phyloP scores from a whole-genome alignment of 2,113 vertebrate species.

The Delphinapterus leucas region DNA sequence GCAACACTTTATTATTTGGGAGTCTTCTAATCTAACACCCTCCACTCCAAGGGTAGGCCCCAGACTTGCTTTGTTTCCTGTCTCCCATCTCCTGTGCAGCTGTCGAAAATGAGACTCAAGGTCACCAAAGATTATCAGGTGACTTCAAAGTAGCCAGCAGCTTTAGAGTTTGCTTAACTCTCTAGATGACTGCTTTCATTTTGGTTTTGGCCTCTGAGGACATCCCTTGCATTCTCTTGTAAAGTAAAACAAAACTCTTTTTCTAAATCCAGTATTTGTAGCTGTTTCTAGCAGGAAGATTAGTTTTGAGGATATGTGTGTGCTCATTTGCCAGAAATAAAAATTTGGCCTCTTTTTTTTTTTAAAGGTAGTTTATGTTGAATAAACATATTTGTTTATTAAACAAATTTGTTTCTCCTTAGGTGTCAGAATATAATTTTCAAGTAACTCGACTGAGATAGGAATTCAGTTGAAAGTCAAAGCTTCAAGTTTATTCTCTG shows the following conservation, averaged over 20 bases:
- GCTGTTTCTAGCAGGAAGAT: neutral
- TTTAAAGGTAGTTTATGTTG: neutral
- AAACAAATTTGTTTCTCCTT: neutral
- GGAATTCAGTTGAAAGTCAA: neutral
- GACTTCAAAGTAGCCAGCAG: neutral
- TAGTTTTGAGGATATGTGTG: neutral
- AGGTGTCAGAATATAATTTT: neutral
- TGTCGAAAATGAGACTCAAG: neutral
- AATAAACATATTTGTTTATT: neutral
- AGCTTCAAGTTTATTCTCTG: constrained; percentile 15
- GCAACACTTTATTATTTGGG: neutral
- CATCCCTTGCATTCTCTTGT: neutral
- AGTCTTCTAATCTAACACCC: neutral
- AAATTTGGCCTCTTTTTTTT: neutral
- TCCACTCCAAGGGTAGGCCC: neutral
- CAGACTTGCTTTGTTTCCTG: neutral
- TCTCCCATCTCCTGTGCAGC: neutral
- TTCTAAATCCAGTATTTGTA: neutral
- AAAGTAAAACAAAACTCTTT: neutral
- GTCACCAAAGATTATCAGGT: neutral
- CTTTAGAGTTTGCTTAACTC: neutral
- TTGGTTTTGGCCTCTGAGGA: neutral
- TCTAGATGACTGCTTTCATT: neutral
- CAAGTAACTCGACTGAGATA: neutral
- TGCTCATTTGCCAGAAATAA: neutral